A percentile compares a stretch with the other conserved stretches of the same genome.
Evolutionary conservation across 2,888 invertebrate genomes (phyloP).

Genomic region (Agrochola circellaris): DNA sequence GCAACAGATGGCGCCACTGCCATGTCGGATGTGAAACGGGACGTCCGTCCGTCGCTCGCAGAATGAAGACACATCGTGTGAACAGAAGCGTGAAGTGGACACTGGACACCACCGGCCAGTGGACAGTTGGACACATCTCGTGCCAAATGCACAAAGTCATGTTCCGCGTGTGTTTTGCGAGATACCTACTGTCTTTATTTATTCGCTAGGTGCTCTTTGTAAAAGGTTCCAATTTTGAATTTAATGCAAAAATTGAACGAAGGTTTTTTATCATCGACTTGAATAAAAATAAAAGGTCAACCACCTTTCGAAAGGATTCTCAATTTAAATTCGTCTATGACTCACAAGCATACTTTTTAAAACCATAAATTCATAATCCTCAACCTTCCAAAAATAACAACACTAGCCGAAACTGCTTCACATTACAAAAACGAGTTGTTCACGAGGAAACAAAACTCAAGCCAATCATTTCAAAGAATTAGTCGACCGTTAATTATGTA

Average conservation of each 20-base stretch:
- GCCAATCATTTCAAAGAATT: constrained; percentile 68
- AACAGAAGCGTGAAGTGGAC: constrained; percentile 41
- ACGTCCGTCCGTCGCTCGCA: constrained; percentile 38
- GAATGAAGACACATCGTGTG: constrained; percentile 21
- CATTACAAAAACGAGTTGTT: constrained; percentile 55
- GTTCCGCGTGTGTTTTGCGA: neutral
- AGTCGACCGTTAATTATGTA: constrained; percentile 68
- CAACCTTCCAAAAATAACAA: constrained; percentile 46
- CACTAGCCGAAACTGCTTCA: constrained; percentile 31
- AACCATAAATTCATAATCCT: constrained; percentile 48
- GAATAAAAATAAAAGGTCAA: constrained; percentile 23
- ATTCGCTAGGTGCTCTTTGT: neutral
- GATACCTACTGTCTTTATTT: constrained; percentile 8
- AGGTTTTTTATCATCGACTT: neutral
- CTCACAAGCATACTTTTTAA: constrained; percentile 30
- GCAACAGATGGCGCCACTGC: constrained; percentile 43
- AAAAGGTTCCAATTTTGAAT: neutral
- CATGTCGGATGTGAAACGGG: constrained; percentile 49
- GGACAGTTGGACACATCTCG: constrained; percentile 20
- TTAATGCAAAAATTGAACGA: neutral
- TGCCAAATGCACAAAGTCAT: constrained; percentile 6
- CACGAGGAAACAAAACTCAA: constrained; percentile 54
- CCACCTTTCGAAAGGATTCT: constrained; percentile 47
- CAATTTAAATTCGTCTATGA: constrained; percentile 55
- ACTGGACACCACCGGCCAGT: neutral